phyloP scores from a whole-genome alignment of 2,797 vertebrate species.

The Threskiornis aethiopicus region DNA sequence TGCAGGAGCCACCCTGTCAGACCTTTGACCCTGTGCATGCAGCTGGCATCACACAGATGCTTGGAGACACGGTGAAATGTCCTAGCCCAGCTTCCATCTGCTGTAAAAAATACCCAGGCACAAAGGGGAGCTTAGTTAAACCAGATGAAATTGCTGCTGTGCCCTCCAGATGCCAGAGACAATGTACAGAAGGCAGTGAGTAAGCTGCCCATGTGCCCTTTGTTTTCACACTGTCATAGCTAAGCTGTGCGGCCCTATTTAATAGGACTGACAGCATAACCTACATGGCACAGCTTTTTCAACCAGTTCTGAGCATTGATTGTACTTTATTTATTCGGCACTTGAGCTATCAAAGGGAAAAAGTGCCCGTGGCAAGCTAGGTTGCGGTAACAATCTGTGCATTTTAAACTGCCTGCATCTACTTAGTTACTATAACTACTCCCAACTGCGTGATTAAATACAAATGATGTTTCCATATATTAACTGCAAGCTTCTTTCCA shows the following conservation, averaged over 20 bases:
- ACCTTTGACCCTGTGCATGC: neutral
- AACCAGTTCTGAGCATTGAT: constrained; percentile 4
- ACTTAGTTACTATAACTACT: constrained; percentile 52
- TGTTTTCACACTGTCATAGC: neutral
- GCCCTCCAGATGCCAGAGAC: neutral
- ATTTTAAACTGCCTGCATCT: constrained; percentile 68
- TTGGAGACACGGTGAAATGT: neutral
- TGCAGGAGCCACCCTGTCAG: neutral
- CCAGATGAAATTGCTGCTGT: neutral
- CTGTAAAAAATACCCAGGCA: neutral
- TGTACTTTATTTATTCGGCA: constrained; percentile 47
- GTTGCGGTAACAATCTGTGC: constrained; percentile 58
- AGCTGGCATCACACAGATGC: neutral
- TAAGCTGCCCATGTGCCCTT: neutral
- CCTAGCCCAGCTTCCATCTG: neutral
- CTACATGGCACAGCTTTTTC: neutral
- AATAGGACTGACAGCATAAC: neutral
- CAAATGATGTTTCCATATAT: constrained; percentile 61
- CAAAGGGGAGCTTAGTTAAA: neutral
- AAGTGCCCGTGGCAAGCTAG: constrained; percentile 60
- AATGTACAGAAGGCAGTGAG: neutral
- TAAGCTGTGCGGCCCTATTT: neutral
- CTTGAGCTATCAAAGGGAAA: constrained; percentile 30
- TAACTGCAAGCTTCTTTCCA: constrained; percentile 30
- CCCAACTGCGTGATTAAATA: constrained; percentile 59